Percentiles rank a stretch among this genome's conserved stretches.
phyloP scores from a whole-genome alignment of 92 coral and sea anemone species.

The Zoanthus sansibaricus region DNA sequence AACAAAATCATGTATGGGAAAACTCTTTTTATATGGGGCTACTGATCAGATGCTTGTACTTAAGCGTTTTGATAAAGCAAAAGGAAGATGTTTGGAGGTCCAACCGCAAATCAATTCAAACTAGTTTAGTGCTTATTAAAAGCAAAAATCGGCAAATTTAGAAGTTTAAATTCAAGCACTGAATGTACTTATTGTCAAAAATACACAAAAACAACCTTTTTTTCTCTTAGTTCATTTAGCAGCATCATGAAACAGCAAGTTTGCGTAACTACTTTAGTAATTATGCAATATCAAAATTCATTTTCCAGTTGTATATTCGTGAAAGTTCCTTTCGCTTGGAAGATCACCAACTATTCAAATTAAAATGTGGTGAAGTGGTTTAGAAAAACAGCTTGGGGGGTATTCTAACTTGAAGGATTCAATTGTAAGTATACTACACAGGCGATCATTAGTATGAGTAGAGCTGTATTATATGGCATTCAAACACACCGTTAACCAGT shows the following conservation, averaged over 20 bases:
- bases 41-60: not conserved
- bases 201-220: not conserved
- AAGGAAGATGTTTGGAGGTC: not conserved
- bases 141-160: not conserved
- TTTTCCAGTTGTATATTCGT: not conserved
- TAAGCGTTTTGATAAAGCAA: not conserved
- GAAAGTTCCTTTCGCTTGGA: not conserved
- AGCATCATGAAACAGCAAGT: no score
- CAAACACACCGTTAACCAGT: not conserved
- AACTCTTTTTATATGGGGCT: no score
- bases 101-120: conserved; percentile 19
- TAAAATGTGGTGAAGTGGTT: conserved; percentile 1
- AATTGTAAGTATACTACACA: not conserved
- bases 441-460: not conserved
- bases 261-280: not conserved
- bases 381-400: not conserved
- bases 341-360: not conserved
- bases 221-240: no score
- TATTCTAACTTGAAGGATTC: not conserved
- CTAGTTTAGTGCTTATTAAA: conserved; percentile 1
- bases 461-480: not conserved
- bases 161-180: not conserved
- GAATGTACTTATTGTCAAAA: not conserved
- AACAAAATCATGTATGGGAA: not conserved
- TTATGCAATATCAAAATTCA: not conserved